Evolutionary conservation across 53 echinoderm and acorn worm species (phyloP).

Genomic region (Glandiceps talaboti): DNA sequence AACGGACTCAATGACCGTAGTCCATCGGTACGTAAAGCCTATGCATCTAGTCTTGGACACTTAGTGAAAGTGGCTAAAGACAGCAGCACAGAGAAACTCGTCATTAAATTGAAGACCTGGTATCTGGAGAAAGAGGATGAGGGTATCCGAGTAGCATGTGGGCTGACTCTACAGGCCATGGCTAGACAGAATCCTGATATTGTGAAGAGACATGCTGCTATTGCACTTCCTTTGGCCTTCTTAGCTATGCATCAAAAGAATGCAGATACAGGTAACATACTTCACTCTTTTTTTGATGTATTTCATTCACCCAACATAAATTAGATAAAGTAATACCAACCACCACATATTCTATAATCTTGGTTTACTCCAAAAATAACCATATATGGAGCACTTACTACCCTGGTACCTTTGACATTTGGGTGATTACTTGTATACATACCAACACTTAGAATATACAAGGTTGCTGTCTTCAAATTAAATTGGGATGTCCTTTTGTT

Average conservation of each 20-base stretch:
- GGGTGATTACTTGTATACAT: too few relatives aligned
- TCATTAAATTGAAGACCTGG: slow-evolving; percentile 64
- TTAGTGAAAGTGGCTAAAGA: slow-evolving; percentile 79
- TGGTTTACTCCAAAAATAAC: too few relatives aligned
- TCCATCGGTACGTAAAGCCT: slow-evolving; percentile 58
- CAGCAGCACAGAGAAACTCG: slow-evolving; percentile 78
- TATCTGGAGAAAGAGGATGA: slow-evolving; percentile 95
- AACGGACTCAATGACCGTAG: slow-evolving; percentile 77
- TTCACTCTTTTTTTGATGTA: neutral
- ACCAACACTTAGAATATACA: too few relatives aligned
- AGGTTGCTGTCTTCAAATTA: too few relatives aligned
- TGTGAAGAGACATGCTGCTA: slow-evolving; percentile 62
- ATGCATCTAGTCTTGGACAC: slow-evolving; percentile 81
- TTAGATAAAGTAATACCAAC: neutral
- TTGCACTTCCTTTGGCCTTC: slow-evolving; percentile 78
- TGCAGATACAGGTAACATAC: slow-evolving; percentile 13
- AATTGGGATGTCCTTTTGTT: too few relatives aligned
- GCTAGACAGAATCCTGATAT: slow-evolving; percentile 67
- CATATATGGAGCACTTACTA: too few relatives aligned
- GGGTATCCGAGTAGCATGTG: slow-evolving; percentile 54
- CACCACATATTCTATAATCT: too few relatives aligned
- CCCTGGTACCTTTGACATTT: too few relatives aligned
- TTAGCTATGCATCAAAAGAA: slow-evolving; percentile 85
- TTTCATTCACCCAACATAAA: neutral
- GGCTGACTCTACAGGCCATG: slow-evolving; percentile 68